Percentiles rank a stretch among this genome's conserved stretches.
Evolutionary conservation across 53 echinoderm and acorn worm genomes (phyloP).

Genomic region (Stichopus horrens): DNA sequence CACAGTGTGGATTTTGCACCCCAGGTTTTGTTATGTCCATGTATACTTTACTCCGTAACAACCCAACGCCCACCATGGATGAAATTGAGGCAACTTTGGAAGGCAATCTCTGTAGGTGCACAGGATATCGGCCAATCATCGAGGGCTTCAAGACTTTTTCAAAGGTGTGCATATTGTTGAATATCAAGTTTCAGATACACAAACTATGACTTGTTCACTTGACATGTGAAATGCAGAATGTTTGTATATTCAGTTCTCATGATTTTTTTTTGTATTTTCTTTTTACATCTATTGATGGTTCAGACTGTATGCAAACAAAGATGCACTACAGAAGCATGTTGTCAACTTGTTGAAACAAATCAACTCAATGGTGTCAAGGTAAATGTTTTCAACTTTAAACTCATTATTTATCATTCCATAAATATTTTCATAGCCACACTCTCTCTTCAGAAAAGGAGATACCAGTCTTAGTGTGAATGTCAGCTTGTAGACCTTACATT

Average conservation of each 20-base stretch:
- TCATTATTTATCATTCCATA: no score
- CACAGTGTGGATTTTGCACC: constrained; percentile 95
- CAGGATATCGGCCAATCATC: constrained; percentile 90
- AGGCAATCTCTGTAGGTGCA: constrained; percentile 93
- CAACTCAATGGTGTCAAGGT: background rate
- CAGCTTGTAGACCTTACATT: no score
- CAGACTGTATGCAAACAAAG: background rate
- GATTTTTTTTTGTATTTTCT: no score
- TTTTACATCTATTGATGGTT: no score
- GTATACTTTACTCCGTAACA: constrained; percentile 87
- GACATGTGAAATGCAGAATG: no score
- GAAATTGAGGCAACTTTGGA: constrained; percentile 74
- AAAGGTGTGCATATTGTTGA: constrained; percentile 45
- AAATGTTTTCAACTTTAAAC: background rate
- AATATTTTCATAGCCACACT: no score
- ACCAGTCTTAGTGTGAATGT: no score
- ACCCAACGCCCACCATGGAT: constrained; percentile 66
- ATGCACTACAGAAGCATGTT: background rate
- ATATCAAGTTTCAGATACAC: background rate
- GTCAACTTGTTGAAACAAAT: background rate
- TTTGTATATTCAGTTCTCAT: no score
- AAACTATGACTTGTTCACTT: background rate
- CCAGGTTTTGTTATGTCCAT: constrained; percentile 97
- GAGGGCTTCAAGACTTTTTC: constrained; percentile 85
- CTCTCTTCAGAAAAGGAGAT: no score